Evolutionary conservation across 2,888 invertebrate species (phyloP), one percentile per base, ranked within the genome.

Genomic region (Alloplasta piceator): DNA sequence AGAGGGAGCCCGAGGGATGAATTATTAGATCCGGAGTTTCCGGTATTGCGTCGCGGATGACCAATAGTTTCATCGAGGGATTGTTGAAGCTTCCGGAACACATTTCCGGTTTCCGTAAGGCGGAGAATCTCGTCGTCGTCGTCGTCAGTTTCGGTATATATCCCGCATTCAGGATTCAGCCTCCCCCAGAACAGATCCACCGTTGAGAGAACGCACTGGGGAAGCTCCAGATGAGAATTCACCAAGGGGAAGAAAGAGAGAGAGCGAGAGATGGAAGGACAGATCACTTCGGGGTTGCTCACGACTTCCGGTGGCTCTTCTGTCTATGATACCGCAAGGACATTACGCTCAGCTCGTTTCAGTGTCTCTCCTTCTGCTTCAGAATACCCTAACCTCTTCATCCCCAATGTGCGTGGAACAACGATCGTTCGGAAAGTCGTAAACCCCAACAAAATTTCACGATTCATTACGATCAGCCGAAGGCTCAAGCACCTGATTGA

Each of bases 51-150:
- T 91, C 91, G 92, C 88, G 91, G 91, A 92, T 92, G 92, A 92
- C 92, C 92, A 91, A 92, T 91, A 91, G 92, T 91, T 92, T 92
- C 91, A 92, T 92, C 92, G 92, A 92, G 91, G 91, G 90, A 92
- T 92, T 92, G 92, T 92, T 91, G 91, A 92, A 91, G 91, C 89
- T 92, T 92, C 92, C 92, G 92, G 91, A 90, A 89, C 92, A 92
- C 92, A 92, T 92, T 92, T 92, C 92, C 92, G 89, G 90, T 90
- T 92, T 92, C 92, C 92, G 92, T 87, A 58, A 39, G 50, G 87
- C 84, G 84, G 82, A 86, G 85, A 85, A 85, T 84, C 78, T 76
- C 78, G 82, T 83, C 86, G 84, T 86, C 85, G 83, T 85, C 26
- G 26, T 52, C 84, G 76, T 79, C 80, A 71, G 81, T 55, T 50